phyloP scores from a whole-genome alignment of 2,888 invertebrate species.

The Shargacucullia verbasci region DNA sequence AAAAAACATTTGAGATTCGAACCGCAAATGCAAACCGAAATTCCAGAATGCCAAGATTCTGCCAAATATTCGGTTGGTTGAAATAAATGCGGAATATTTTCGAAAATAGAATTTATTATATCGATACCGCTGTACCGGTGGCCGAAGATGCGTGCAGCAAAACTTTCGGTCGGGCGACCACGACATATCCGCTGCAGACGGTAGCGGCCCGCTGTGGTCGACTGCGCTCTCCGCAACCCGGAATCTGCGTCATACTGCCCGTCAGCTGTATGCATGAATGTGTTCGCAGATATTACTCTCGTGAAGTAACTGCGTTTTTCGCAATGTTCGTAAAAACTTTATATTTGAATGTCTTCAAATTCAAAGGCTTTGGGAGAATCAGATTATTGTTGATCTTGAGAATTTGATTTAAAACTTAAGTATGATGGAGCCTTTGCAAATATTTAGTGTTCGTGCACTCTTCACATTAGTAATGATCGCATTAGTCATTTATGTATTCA shows the following conservation, averaged over 20 bases:
- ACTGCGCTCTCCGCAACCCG: conserved; percentile 44
- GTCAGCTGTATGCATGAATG: conserved; percentile 47
- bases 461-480: too few species aligned
- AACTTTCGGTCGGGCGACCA: conserved; percentile 52
- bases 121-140: conserved; percentile 44
- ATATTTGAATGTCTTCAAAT: too few species aligned
- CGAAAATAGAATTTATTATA: conserved; percentile 57
- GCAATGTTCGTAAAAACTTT: too few species aligned
- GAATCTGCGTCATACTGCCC: conserved; percentile 53
- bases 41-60: conserved; percentile 54
- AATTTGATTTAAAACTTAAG: too few species aligned
- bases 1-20: conserved; percentile 35
- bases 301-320: conserved; percentile 43
- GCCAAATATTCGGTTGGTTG: conserved; percentile 58
- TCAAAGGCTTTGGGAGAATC: too few species aligned
- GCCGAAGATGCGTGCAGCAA: conserved; percentile 64
- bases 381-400: too few species aligned
- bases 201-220: conserved; percentile 46
- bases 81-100: conserved; percentile 50
- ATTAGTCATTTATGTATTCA: too few species aligned
- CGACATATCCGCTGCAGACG: conserved; percentile 59
- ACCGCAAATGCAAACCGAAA: conserved; percentile 45
- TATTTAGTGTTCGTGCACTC: too few species aligned
- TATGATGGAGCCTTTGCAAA: too few species aligned
- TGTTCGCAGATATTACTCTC: conserved; percentile 29